phyloP scores from a whole-genome alignment of 2,797 vertebrate species.

The Cichlasoma orientale region DNA sequence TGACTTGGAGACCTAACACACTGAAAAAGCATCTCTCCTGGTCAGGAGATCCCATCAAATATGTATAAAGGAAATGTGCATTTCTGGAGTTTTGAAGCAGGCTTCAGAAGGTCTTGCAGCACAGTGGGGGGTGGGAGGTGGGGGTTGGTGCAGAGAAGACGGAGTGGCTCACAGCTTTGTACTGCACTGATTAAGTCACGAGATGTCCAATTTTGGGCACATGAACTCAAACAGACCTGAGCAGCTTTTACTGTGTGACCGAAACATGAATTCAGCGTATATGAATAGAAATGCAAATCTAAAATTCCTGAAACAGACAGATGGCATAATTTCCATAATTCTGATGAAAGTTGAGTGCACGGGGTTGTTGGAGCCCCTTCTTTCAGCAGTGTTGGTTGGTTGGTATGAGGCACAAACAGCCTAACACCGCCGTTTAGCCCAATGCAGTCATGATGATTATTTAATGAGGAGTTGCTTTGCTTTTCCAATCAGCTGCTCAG shows the following conservation, averaged over 20 bases:
- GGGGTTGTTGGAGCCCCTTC: background rate
- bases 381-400: slow-evolving; percentile 18
- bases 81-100: slow-evolving; percentile 18
- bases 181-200: background rate
- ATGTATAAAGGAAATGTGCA: slow-evolving; percentile 35
- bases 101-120: background rate
- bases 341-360: background rate
- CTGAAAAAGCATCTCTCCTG: slow-evolving; percentile 6
- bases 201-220: background rate
- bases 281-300: background rate
- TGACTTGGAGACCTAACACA: slow-evolving; percentile 9
- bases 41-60: slow-evolving; percentile 33
- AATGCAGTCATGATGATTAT: slow-evolving; percentile 62
- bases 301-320: no score
- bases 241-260: background rate
- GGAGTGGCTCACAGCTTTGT: background rate
- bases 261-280: background rate
- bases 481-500: slow-evolving; percentile 39
- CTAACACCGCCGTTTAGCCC: slow-evolving; percentile 39
- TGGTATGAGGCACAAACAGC: slow-evolving; percentile 23
- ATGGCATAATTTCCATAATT: background rate
- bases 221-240: no score
- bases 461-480: slow-evolving; percentile 56
- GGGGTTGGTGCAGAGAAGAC: background rate
- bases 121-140: background rate